phyloP scores from a whole-genome alignment of 2,797 vertebrate genomes.

The Scomberomorus guttatus region DNA sequence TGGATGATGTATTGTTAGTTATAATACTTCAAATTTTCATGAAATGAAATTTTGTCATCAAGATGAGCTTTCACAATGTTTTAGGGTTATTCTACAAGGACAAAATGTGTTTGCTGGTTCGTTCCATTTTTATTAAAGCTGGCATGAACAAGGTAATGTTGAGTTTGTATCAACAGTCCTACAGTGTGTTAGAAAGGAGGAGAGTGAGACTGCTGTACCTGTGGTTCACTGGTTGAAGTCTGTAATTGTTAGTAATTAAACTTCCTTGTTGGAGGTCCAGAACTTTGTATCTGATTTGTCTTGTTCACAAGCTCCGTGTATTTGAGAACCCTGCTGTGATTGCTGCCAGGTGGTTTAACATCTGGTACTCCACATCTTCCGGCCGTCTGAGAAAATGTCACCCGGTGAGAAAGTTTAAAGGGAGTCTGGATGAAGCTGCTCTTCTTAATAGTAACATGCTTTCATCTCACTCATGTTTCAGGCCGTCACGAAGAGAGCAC shows the following conservation, averaged over 20 bases:
- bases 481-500: constrained; percentile 55
- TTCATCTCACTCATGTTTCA: constrained; percentile 64
- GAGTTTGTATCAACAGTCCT: not conserved
- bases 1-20: not conserved
- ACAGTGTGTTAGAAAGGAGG: not conserved
- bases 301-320: constrained; percentile 16
- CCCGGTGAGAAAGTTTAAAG: constrained; percentile 47
- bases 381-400: constrained; percentile 53
- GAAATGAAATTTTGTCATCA: not conserved
- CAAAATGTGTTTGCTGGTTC: not conserved
- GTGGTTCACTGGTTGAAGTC: constrained; percentile 23
- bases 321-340: constrained; percentile 53
- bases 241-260: constrained; percentile 26
- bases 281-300: constrained; percentile 35
- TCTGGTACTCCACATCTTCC: constrained; percentile 70
- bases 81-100: not conserved
- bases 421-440: constrained; percentile 49
- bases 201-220: constrained; percentile 1
- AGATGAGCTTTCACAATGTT: not conserved
- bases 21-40: not conserved
- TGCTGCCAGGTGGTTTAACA: constrained; percentile 77
- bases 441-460: constrained; percentile 67
- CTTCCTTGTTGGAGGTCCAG: constrained; percentile 30
- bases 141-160: not conserved
- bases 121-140: not conserved